Evolutionary conservation across 2,797 vertebrate genomes (phyloP), one percentile per base, ranked within the genome.

Genomic region (Pampus argenteus): DNA sequence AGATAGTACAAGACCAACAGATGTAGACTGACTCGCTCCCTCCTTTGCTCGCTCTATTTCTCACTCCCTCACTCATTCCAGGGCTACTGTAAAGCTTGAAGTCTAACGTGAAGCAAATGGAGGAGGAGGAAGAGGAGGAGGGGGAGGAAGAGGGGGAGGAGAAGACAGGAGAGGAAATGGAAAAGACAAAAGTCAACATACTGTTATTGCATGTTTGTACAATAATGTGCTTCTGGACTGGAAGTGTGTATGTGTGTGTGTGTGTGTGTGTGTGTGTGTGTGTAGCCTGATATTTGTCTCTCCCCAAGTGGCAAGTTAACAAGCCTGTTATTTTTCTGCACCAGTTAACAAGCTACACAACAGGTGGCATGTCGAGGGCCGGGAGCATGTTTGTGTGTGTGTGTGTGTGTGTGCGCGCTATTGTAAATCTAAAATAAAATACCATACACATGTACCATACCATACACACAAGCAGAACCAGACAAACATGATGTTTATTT

Each of bases 1-100:
- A 89, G 85, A 88, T 83, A 74, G 82, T 90, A 91, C 89, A 92
- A 89, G 84, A 81, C 80, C 71, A 76, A 85, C 86, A 91, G 88
- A 85, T 93, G 92, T 86, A 80, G 82, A 75, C 80, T 63, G 82
- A 79, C 83, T 85, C 78, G 64, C 78, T 69, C 77, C 76, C 62
- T 73, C 14, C 5, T 58, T 65, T 54, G 81, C 60, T 34, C 29
- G 47, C 58, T 54, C 66, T 49, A 22, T 7, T 44, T 77, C 59
- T 45, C 57, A 48, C 69, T 59, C 74, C 38, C 66, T 63, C 18
- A 18, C 52, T 71, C 49, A 47, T 71, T 82, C 52, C 55, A 29
- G 68, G 61, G 75, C 64, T 69, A 66, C 85, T 80, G 67, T 74
- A 82, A 85, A 81, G 76, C 79, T 45, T 82, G 42, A 62, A 80